phyloP scores from a whole-genome alignment of 2,888 invertebrate genomes.

The Drosophila hawaiiensis region DNA sequence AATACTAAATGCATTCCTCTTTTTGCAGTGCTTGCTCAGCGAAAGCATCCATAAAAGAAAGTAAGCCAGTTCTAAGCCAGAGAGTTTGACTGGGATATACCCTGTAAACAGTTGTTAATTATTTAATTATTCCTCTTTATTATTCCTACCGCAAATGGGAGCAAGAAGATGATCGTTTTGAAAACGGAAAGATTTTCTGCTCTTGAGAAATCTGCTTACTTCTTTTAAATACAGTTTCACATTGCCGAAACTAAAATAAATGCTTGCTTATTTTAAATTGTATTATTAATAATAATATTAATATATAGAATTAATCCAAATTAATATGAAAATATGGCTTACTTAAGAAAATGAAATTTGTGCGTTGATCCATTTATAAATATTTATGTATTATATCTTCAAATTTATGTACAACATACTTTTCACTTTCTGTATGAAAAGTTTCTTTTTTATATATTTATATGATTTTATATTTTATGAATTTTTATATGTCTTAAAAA shows the following conservation, averaged over 20 bases:
- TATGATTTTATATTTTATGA: too few species aligned
- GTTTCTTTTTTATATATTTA: too few species aligned
- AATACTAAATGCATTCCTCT: conserved; percentile 35
- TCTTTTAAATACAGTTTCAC: neutral
- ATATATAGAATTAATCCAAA: too few species aligned
- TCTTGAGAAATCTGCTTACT: neutral
- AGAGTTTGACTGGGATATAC: neutral
- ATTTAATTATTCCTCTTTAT: neutral
- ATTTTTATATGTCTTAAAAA: too few species aligned
- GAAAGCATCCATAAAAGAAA: neutral
- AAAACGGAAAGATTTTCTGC: neutral
- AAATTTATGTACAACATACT: too few species aligned
- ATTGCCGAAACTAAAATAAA: neutral
- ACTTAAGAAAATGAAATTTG: too few species aligned
- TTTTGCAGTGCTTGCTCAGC: neutral
- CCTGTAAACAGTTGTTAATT: neutral
- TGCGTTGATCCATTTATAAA: too few species aligned
- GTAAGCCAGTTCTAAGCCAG: neutral
- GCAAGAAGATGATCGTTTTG: neutral
- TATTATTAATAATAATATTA: too few species aligned
- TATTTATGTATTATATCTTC: too few species aligned
- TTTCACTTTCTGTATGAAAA: too few species aligned
- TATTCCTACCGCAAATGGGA: neutral
- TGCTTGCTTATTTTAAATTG: neutral
- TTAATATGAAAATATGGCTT: too few species aligned